Evolutionary conservation across 2,888 invertebrate species (phyloP).

Genomic region (Lepidochrysops patricia): DNA sequence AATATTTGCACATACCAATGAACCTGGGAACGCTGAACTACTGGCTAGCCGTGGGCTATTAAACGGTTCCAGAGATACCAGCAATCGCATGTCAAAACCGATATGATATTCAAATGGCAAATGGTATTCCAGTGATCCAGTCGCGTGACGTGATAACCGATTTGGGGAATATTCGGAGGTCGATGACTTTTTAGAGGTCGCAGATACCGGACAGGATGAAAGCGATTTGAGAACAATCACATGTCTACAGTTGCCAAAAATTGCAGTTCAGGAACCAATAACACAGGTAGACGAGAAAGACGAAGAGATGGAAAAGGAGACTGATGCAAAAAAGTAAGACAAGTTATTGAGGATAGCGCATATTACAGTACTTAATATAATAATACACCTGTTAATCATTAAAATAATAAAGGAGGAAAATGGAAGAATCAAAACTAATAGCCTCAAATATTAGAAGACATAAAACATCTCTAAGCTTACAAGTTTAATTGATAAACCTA

Average conservation of each 20-base stretch:
- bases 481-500: too few relatives aligned
- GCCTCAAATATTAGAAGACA: too few relatives aligned
- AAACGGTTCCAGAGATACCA: conserved; percentile 10
- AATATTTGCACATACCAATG: neutral
- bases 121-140: conserved; percentile 27
- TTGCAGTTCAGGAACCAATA: neutral
- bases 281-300: neutral
- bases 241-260: neutral
- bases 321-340: too few relatives aligned
- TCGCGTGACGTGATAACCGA: conserved; percentile 63
- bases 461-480: too few relatives aligned
- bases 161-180: conserved; percentile 64
- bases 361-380: too few relatives aligned
- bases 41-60: neutral
- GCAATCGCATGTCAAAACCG: conserved; percentile 13
- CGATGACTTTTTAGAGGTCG: conserved; percentile 66
- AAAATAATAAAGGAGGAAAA: too few relatives aligned
- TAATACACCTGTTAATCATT: too few relatives aligned
- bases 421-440: too few relatives aligned
- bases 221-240: conserved; percentile 18
- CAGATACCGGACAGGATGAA: conserved; percentile 34
- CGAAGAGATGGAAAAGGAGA: too few relatives aligned
- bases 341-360: too few relatives aligned
- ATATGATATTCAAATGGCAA: conserved; percentile 17
- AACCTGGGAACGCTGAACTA: neutral